Conservation (phyloP, 2,888 invertebrate genomes). For the Hymenopus coronatus region DNA sequence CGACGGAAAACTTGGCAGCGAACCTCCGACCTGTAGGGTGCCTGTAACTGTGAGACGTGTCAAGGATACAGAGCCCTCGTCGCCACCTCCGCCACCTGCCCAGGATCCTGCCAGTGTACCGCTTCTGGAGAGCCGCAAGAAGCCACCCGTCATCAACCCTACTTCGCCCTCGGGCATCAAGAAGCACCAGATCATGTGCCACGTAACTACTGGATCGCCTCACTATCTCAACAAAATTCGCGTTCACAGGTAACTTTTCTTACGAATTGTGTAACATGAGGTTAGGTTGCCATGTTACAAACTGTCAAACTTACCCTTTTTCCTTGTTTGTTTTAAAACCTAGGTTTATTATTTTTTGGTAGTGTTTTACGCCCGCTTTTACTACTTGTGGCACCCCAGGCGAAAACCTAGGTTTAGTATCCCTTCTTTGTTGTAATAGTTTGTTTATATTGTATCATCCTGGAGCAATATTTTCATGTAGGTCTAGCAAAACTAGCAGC, state of each 20-base stretch:
- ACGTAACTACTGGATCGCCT: constrained; percentile 21
- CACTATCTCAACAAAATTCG: constrained; percentile 52
- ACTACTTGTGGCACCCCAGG: too few relatives aligned
- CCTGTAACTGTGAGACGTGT: constrained; percentile 53
- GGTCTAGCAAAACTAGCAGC: too few relatives aligned
- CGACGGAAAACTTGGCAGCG: constrained; percentile 53
- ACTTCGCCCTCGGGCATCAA: constrained; percentile 5
- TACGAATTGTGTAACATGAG: background rate
- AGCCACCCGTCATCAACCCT: background rate
- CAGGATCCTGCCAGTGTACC: background rate
- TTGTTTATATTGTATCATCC: too few relatives aligned
- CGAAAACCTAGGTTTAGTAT: too few relatives aligned
- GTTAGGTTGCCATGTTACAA: too few relatives aligned
- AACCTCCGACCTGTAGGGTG: constrained; percentile 58
- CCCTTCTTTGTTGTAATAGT: too few relatives aligned
- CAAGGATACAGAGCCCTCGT: background rate
- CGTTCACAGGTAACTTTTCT: constrained; percentile 52
- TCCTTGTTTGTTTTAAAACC: too few relatives aligned
- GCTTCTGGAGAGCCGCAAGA: background rate
- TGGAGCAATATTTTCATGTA: too few relatives aligned
- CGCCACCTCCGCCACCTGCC: background rate
- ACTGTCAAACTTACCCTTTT: too few relatives aligned
- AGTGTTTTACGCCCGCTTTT: too few relatives aligned
- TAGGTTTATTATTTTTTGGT: too few relatives aligned
- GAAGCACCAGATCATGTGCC: constrained; percentile 3